These are phyloP conservation scores for Lepus americanus DNA, from an alignment of 2,113 vertebrate genomes.

Conservation along the genomic window DNA sequence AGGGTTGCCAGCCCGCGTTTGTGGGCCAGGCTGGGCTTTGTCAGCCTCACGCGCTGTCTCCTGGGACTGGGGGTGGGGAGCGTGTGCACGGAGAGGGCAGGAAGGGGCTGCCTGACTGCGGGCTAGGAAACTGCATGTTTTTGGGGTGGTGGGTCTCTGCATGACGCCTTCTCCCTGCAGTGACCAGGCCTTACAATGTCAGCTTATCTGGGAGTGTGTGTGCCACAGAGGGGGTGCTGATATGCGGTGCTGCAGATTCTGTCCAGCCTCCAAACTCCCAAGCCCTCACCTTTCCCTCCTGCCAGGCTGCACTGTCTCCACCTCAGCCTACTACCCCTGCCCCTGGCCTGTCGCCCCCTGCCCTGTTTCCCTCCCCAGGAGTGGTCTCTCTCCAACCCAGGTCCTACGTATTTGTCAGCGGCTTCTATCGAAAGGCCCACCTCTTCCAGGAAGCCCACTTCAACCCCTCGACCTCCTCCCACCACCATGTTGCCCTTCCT, in stretches of 20 bases:
- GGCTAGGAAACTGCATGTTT: neutral
- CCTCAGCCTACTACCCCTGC: neutral
- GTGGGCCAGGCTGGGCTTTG: slow-evolving; percentile 56
- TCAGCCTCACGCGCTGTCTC: neutral
- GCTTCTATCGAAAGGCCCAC: neutral
- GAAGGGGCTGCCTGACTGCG: neutral
- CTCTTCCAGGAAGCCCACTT: neutral
- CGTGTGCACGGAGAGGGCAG: accelerated
- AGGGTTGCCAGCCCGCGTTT: neutral
- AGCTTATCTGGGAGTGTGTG: neutral
- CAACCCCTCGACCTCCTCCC: neutral
- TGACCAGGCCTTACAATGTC: neutral
- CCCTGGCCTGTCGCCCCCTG: neutral
- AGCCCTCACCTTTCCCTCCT: neutral
- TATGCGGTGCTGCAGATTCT: too few relatives aligned
- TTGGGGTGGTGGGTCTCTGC: neutral
- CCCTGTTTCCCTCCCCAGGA: neutral
- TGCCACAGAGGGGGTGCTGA: neutral
- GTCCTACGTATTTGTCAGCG: neutral
- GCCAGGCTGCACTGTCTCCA: neutral
- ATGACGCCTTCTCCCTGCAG: accelerated
- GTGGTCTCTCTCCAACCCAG: neutral
- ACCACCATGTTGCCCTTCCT: neutral
- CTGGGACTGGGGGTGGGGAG: neutral
- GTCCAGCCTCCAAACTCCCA: neutral